phyloP scores from a whole-genome alignment of 2,113 vertebrate genomes.

The Glaucidium brasilianum region DNA sequence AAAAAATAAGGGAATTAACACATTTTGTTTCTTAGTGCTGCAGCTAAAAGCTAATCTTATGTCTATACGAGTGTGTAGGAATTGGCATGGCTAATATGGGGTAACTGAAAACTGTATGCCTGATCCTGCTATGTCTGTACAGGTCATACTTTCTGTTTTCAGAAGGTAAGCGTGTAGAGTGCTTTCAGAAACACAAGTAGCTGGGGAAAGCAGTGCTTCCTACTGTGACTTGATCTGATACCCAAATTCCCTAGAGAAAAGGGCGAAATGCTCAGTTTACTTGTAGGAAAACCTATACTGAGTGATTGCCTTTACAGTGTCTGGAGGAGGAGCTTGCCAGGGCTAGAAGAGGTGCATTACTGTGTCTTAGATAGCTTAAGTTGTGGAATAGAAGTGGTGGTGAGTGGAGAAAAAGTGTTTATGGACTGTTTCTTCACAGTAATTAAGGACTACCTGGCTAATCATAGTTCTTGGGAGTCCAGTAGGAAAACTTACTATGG shows the following conservation, averaged over 20 bases:
- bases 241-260: not conserved
- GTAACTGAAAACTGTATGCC: not conserved
- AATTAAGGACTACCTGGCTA: not conserved
- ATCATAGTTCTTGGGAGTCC: not conserved
- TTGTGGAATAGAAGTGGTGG: not conserved
- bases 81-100: accelerated
- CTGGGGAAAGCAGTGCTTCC: not conserved
- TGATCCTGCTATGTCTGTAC: not conserved
- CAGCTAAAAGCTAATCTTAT: not conserved
- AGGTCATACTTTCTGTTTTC: not conserved
- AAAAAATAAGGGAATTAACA: not conserved
- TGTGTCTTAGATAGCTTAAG: not conserved
- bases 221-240: not conserved
- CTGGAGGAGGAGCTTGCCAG: not conserved
- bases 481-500: accelerated
- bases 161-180: not conserved
- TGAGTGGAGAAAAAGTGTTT: not conserved
- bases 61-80: not conserved
- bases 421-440: not conserved
- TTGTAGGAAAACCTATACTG: not conserved
- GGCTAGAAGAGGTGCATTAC: not conserved
- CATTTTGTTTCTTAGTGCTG: not conserved
- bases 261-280: not conserved
- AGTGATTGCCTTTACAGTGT: not conserved
- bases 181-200: not conserved